phyloP scores from a whole-genome alignment of 30 jellyfish, hydroid and myxozoan genomes.

The Sanderia malayensis region DNA sequence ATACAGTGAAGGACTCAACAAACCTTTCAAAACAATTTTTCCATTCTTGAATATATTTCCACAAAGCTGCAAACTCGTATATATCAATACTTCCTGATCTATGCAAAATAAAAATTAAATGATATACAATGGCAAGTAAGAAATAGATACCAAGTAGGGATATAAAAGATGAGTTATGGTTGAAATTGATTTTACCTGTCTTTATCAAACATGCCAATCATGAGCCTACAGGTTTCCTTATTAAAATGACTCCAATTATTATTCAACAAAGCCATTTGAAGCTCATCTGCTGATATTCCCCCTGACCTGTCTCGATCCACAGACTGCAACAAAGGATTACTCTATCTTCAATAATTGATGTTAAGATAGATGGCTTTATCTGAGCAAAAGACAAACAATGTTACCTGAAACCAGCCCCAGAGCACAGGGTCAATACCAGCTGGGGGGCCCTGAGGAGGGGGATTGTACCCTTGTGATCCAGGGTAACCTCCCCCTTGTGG shows the following conservation, averaged over 20 bases:
- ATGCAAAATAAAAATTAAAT: too few relatives aligned
- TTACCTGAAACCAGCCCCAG: constrained; percentile 99
- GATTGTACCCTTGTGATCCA: constrained; percentile 40
- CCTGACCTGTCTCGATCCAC: constrained; percentile 95
- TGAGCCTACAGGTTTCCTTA: constrained; percentile 93
- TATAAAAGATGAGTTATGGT: not conserved
- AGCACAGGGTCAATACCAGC: constrained; percentile 92
- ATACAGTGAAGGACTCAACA: not conserved
- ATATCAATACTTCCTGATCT: constrained; percentile 97
- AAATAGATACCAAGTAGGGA: too few relatives aligned
- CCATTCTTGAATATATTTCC: constrained; percentile 99
- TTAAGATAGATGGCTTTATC: too few relatives aligned
- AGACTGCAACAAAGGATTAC: constrained; percentile 74
- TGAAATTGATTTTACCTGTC: constrained; percentile 61
- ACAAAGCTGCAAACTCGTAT: constrained; percentile 96
- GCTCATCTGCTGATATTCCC: constrained; percentile 83
- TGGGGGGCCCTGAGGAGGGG: constrained; percentile 74
- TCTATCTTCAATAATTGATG: too few relatives aligned
- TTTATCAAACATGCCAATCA: constrained; percentile 99
- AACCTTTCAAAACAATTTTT: constrained; percentile 94
- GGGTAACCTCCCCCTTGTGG: constrained; percentile 45
- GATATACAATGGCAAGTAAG: not conserved
- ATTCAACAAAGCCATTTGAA: constrained; percentile 89
- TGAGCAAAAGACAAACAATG: not conserved
- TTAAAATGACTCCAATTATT: constrained; percentile 99